phyloP scores from a whole-genome alignment of 1,140 invertebrate genomes.

The Cryptotermes secundus region DNA sequence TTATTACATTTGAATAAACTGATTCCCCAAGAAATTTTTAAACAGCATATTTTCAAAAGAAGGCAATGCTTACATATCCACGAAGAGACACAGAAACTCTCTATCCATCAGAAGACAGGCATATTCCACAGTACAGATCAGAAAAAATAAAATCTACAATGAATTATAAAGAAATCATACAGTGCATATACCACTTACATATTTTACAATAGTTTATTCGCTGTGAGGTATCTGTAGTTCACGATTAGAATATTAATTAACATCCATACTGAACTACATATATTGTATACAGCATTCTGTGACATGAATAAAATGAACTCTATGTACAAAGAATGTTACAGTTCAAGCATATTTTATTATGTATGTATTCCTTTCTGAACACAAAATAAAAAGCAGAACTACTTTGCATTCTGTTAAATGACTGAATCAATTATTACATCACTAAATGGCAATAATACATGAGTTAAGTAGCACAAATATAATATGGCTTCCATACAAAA shows the following conservation, averaged over 20 bases:
- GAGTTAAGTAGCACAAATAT: not conserved
- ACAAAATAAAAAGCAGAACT: conserved; percentile 9
- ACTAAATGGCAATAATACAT: not conserved
- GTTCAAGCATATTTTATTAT: not conserved
- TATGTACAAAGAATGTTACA: conserved; percentile 3
- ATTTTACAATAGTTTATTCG: no score
- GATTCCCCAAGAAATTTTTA: no score
- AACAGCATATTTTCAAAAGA: no score
- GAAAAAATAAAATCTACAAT: no score
- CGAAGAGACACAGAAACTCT: no score
- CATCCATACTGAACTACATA: conserved; percentile 15
- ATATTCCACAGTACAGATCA: no score
- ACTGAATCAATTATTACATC: not conserved
- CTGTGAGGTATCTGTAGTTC: no score
- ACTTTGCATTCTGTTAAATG: conserved; percentile 17
- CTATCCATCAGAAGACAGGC: no score
- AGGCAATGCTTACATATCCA: no score
- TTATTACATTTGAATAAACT: no score
- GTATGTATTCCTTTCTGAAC: not conserved
- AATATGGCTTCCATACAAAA: not conserved
- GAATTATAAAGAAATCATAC: no score
- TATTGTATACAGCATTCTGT: not conserved
- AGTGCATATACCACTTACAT: no score
- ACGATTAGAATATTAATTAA: not conserved
- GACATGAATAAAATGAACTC: not conserved